Evolutionary conservation across 1,140 invertebrate genomes (phyloP).

Genomic region (Propsilocerus akamusi): DNA sequence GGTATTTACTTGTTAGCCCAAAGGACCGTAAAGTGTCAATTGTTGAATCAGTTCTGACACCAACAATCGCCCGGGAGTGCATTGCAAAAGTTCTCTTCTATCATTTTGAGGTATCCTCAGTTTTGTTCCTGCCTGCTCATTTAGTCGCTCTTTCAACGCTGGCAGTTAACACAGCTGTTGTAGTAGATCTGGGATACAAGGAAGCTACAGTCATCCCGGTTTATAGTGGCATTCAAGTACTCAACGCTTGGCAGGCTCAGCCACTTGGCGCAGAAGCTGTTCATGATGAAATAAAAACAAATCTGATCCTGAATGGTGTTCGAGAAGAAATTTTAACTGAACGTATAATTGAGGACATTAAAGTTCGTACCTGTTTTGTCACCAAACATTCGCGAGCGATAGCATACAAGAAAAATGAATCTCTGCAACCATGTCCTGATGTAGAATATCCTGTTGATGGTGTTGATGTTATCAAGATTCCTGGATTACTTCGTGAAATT

Average conservation of each 20-base stretch:
- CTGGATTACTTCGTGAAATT: slow-evolving; percentile 53
- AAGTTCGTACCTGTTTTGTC: slow-evolving; percentile 65
- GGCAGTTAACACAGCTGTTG: slow-evolving; percentile 55
- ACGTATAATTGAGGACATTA: slow-evolving; percentile 45
- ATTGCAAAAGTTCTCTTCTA: slow-evolving; percentile 80
- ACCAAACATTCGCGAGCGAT: slow-evolving; percentile 49
- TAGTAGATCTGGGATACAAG: slow-evolving; percentile 72
- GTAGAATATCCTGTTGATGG: slow-evolving; percentile 56
- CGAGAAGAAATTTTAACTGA: slow-evolving; percentile 29
- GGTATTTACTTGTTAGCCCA: slow-evolving; percentile 74
- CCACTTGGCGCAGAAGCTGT: slow-evolving; percentile 48
- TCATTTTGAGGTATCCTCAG: slow-evolving; percentile 71
- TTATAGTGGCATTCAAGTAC: slow-evolving; percentile 63
- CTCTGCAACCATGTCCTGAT: slow-evolving; percentile 30
- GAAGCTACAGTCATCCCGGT: slow-evolving; percentile 69
- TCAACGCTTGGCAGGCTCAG: slow-evolving; percentile 60
- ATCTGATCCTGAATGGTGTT: slow-evolving; percentile 24
- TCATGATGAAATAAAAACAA: slow-evolving; percentile 31
- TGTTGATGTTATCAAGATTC: slow-evolving; percentile 35
- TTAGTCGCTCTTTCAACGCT: slow-evolving; percentile 59
- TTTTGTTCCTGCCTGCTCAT: slow-evolving; percentile 59
- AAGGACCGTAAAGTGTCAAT: slow-evolving; percentile 83
- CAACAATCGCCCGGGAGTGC: slow-evolving; percentile 63
- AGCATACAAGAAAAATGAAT: slow-evolving; percentile 28
- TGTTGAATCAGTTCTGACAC: slow-evolving; percentile 73